Evolutionary conservation across 1,140 invertebrate species (phyloP), one percentile per base, ranked within the genome.

Genomic region (Marisa cornuarietis): DNA sequence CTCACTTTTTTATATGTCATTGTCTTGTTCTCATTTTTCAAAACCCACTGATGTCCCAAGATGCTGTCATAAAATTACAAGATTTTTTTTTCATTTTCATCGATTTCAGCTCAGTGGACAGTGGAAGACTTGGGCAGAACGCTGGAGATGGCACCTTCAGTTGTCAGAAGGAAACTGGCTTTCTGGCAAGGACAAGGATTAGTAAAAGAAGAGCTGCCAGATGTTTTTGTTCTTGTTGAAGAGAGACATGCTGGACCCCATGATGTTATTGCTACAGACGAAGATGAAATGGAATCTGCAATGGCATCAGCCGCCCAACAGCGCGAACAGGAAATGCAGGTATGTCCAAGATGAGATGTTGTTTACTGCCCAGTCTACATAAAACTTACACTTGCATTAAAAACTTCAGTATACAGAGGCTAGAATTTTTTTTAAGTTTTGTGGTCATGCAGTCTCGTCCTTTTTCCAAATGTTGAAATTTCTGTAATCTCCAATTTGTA

Each of bases 281-380:
- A 99, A 42, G 6, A 42, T 42, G 31, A 0, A 42, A 42, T 42
- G 31, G 31, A 42, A 90, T 96, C 95, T 88, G 96, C 95, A 0
- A 97, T 98, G 94, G 96, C 96, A 11, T 96, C 96, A 26, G 95
- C 96, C 16, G 95, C 96, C 89, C 96, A 97, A 91, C 96, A 98
- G 91, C 92, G 96, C 77, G 96, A 98, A 90, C 96, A 96, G 85
- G 96, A 98, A 73, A 80, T 87, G 82, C 88, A 88, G 87, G 88
- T 89, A 22, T 58, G 66, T 75, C 31, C 2, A 42, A 42, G 31
- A 2, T 42, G 31, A 42, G 31, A 42, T n/a, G 31, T 4, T 42
- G 31, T 42, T 26, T 18, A 14, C 62, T 62, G 16, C 22, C 24
- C 26, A 66, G 5, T 51, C 20, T 63, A 31, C 31, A 49, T 49